Percentiles rank a stretch among this genome's conserved stretches.
Evolutionary conservation across 1,140 invertebrate genomes (phyloP).

Genomic region (Pseudomyrmex dendroicus): DNA sequence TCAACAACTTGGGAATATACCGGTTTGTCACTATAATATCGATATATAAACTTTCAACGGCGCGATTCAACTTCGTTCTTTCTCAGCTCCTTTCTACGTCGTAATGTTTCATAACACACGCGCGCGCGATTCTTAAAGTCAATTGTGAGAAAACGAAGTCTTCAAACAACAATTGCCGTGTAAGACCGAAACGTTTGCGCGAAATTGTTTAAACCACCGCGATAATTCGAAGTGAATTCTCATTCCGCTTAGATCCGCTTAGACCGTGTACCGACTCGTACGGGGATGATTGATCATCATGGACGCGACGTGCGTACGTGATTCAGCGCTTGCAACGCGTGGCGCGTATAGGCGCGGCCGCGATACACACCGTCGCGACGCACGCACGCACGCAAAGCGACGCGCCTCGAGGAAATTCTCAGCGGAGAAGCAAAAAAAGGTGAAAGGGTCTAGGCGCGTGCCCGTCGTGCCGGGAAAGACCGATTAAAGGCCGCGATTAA

Average conservation of each 20-base stretch:
- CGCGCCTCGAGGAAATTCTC: constrained; percentile 42
- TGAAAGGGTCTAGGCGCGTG: neutral
- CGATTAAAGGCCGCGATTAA: neutral
- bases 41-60: no score
- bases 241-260: neutral
- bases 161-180: no score
- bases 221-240: neutral
- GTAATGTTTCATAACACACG: no score
- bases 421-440: constrained; percentile 10
- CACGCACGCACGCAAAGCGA: constrained; percentile 11
- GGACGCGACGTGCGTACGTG: constrained; percentile 37
- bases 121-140: neutral
- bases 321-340: constrained; percentile 15
- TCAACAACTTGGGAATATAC: no score
- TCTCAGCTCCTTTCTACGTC: neutral
- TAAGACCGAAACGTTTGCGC: no score
- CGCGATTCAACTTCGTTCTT: constrained; percentile 2
- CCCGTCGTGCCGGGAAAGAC: neutral
- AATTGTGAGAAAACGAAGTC: neutral
- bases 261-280: neutral
- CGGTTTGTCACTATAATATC: no score
- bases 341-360: constrained; percentile 35
- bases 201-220: neutral
- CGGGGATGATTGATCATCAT: constrained; percentile 50
- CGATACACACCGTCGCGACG: constrained; percentile 17